Conservation (phyloP, 2,888 invertebrate genomes). For the Acronicta alni region DNA sequence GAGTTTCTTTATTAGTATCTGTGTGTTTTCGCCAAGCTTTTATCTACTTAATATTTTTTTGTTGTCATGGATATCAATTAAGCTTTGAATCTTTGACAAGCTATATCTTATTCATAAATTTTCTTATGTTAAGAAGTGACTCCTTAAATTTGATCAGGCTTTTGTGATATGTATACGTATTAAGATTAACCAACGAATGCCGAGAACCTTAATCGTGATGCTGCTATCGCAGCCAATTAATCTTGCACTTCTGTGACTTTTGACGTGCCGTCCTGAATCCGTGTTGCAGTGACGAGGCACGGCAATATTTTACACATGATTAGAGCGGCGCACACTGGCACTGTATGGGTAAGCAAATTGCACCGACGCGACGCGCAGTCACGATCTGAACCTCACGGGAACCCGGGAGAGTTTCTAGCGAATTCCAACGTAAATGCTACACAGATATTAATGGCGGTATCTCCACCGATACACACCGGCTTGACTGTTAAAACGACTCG, state of each 20-base stretch:
- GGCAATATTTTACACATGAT: slow-evolving; percentile 89
- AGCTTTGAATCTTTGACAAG: neutral
- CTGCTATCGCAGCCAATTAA: slow-evolving; percentile 80
- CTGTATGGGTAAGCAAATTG: slow-evolving; percentile 89
- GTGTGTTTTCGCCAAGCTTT: too few species aligned
- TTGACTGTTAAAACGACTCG: slow-evolving; percentile 48
- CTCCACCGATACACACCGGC: slow-evolving; percentile 67
- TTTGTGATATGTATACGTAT: slow-evolving; percentile 26
- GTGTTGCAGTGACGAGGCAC: slow-evolving; percentile 80
- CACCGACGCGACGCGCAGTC: slow-evolving; percentile 86
- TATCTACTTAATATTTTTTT: too few species aligned
- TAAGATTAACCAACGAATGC: slow-evolving; percentile 45
- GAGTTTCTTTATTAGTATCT: neutral
- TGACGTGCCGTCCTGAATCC: slow-evolving; percentile 82
- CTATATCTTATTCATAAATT: too few species aligned
- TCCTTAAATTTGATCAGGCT: slow-evolving; percentile 11
- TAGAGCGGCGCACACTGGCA: slow-evolving; percentile 81
- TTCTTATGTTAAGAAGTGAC: neutral
- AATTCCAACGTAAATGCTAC: slow-evolving; percentile 87
- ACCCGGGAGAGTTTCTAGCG: slow-evolving; percentile 85
- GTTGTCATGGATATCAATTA: neutral
- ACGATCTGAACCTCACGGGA: slow-evolving; percentile 88
- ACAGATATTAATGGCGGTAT: slow-evolving; percentile 84
- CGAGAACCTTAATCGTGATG: slow-evolving; percentile 74
- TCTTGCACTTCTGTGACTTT: slow-evolving; percentile 79